Percentiles rank a stretch among this genome's conserved stretches.
Conservation (phyloP, 53 echinoderm and acorn worm species). For the Mesocentrotus franciscanus region DNA sequence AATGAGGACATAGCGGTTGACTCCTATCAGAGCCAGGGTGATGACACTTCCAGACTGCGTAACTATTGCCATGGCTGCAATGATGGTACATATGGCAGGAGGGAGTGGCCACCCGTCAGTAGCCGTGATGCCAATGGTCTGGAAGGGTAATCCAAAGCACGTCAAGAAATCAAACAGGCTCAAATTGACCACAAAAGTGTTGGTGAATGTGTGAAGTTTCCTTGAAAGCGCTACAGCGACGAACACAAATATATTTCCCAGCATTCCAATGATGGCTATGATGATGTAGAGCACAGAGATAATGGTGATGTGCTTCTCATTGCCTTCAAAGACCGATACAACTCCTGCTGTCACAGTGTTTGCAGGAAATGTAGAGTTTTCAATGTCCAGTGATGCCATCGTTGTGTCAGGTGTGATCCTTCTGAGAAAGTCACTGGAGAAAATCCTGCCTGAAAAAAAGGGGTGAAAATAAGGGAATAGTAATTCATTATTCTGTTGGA, state of each 20-base stretch:
- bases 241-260: conserved; percentile 63
- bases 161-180: conserved; percentile 58
- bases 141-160: conserved; percentile 54
- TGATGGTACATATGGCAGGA: conserved; percentile 31
- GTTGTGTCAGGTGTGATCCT: background rate
- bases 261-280: conserved; percentile 35
- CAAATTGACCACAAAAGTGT: conserved; percentile 59
- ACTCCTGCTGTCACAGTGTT: background rate
- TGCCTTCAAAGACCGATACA: conserved; percentile 38
- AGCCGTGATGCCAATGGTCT: conserved; percentile 33
- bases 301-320: conserved; percentile 42
- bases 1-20: conserved; percentile 50
- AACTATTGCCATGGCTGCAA: conserved; percentile 26
- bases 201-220: conserved; percentile 62
- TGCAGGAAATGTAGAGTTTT: background rate
- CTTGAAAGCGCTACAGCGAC: conserved; percentile 57
- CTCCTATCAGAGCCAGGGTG: conserved; percentile 44
- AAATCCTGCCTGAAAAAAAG: background rate
- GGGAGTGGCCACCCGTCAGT: conserved; percentile 54
- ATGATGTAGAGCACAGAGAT: conserved; percentile 48
- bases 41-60: conserved; percentile 51
- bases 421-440: background rate
- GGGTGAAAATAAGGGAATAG: too few species aligned
- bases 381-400: background rate
- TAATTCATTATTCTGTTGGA: background rate